These are phyloP conservation scores for Probosciger aterrimus DNA, from an alignment of 2,113 vertebrate genomes.

Conservation along the genomic window DNA sequence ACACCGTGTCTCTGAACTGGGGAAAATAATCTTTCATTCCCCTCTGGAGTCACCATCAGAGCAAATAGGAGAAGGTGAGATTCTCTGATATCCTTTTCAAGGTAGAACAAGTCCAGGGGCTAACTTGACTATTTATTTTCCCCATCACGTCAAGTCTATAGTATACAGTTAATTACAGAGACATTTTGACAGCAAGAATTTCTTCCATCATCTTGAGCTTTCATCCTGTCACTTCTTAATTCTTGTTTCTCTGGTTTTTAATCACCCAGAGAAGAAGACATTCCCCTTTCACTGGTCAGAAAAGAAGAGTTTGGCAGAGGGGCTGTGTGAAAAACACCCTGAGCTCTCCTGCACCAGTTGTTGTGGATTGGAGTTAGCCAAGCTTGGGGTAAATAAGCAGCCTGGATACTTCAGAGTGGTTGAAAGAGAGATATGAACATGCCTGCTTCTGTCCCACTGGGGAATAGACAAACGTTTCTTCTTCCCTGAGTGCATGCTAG, in stretches of 20 bases:
- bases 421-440: not conserved
- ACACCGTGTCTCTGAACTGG: fast-evolving
- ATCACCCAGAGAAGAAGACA: not conserved
- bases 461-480: not conserved
- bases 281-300: not conserved
- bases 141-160: not conserved
- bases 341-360: not conserved
- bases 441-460: not conserved
- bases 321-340: fast-evolving
- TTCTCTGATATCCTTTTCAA: not conserved
- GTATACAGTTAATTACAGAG: not conserved
- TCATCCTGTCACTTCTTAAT: not conserved
- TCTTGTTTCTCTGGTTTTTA: not conserved
- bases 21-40: not conserved
- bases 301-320: not conserved
- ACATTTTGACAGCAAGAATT: not conserved
- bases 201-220: not conserved
- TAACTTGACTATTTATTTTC: not conserved
- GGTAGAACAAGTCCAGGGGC: not conserved
- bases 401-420: not conserved
- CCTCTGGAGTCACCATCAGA: not conserved
- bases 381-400: not conserved
- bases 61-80: not conserved
- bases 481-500: not conserved
- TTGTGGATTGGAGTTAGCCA: not conserved